Evolutionary conservation across 1,140 invertebrate genomes (phyloP).

Genomic region (Drosophila micromelanica): DNA sequence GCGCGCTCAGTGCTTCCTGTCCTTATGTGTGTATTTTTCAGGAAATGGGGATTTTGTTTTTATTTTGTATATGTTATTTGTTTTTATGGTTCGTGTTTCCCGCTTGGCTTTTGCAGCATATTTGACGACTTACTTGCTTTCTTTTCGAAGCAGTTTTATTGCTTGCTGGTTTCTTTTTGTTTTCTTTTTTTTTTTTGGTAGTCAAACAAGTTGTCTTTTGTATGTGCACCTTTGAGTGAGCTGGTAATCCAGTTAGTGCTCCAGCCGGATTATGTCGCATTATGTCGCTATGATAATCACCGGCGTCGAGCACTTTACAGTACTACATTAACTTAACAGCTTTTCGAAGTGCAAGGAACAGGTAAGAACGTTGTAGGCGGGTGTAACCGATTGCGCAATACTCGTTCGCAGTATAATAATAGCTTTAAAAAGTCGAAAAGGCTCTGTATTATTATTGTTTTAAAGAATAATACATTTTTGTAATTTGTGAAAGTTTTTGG

Average conservation of each 20-base stretch:
- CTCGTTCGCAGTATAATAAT: no score
- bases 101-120: constrained; percentile 41
- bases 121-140: constrained; percentile 45
- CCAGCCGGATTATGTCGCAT: constrained; percentile 46
- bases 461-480: no score
- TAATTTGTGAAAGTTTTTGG: no score
- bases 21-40: neutral
- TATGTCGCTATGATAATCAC: constrained; percentile 35
- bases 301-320: neutral
- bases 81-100: constrained; percentile 22
- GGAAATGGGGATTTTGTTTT: neutral
- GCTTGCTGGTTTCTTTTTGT: constrained; percentile 36
- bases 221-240: constrained; percentile 19
- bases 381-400: no score
- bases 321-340: no score
- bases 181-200: constrained; percentile 36
- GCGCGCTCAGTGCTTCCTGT: constrained; percentile 2
- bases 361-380: no score
- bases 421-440: no score
- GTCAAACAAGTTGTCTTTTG: constrained; percentile 22
- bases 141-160: constrained; percentile 49
- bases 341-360: no score
- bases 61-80: neutral
- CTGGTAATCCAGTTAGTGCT: constrained; percentile 56
- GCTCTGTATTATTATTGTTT: no score